phyloP scores from a whole-genome alignment of 2,888 invertebrate species.

The Meiosimyza decipiens region DNA sequence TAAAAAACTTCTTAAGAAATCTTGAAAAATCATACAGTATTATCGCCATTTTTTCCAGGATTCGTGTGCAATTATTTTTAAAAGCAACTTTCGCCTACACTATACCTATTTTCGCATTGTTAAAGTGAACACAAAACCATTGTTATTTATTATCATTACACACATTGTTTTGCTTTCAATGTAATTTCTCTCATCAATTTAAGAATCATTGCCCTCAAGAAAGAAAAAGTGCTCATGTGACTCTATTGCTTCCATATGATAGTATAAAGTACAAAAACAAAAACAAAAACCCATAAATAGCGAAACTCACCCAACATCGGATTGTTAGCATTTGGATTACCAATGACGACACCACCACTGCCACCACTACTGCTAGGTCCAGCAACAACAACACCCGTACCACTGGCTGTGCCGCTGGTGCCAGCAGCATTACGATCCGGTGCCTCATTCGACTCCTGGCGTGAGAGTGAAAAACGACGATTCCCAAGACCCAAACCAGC shows the following conservation, averaged over 20 bases:
- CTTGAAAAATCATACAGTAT: too few relatives aligned
- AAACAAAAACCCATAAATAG: not conserved
- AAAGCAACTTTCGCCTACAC: too few relatives aligned
- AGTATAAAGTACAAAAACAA: not conserved
- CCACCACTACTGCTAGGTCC: conserved; percentile 31
- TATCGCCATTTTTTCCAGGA: too few relatives aligned
- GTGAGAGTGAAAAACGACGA: conserved; percentile 76
- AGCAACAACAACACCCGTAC: conserved; percentile 18
- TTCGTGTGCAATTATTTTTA: too few relatives aligned
- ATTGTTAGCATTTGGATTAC: conserved; percentile 61
- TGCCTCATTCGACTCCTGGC: conserved; percentile 73
- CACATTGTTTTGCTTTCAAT: too few relatives aligned
- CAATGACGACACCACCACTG: conserved; percentile 59
- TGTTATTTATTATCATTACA: too few relatives aligned
- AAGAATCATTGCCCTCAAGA: not conserved
- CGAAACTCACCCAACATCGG: conserved; percentile 58
- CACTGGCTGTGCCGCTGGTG: conserved; percentile 29
- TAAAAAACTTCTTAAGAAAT: too few relatives aligned
- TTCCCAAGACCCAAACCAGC: conserved; percentile 83
- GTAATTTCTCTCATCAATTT: too few relatives aligned
- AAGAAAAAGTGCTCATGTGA: not conserved
- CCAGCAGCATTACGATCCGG: conserved; percentile 18
- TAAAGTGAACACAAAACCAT: too few relatives aligned
- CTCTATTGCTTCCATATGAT: not conserved
- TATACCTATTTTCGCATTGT: too few relatives aligned